Evolutionary conservation across 1,140 invertebrate genomes (phyloP).

Genomic region (Conopomorpha cramerella): DNA sequence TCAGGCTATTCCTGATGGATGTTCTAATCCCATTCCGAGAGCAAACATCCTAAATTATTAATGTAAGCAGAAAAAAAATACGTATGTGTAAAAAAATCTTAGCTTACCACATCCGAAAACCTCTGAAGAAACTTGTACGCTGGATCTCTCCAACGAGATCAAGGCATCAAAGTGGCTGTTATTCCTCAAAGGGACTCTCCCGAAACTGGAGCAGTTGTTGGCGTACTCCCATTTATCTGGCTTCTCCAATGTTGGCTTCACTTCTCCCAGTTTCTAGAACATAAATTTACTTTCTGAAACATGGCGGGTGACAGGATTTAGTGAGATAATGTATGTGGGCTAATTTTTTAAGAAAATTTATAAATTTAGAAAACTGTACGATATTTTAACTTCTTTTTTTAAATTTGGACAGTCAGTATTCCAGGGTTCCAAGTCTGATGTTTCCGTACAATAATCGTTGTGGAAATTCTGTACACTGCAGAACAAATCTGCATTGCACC

Average conservation of each 20-base stretch:
- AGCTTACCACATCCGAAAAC: slow-evolving; percentile 42
- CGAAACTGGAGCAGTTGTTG: slow-evolving; percentile 21
- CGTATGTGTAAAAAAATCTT: slow-evolving; percentile 4
- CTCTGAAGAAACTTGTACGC: slow-evolving; percentile 32
- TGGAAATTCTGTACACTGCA: no score
- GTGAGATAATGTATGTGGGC: background rate
- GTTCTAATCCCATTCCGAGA: no score
- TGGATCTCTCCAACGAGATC: slow-evolving; percentile 26
- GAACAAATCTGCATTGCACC: no score
- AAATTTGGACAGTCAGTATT: background rate
- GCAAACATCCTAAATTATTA: no score
- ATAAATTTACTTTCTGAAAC: slow-evolving; percentile 1
- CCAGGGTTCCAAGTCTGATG: no score
- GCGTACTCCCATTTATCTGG: slow-evolving; percentile 14
- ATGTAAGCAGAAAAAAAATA: slow-evolving; percentile 9
- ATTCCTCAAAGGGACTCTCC: slow-evolving; percentile 19
- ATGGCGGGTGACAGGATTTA: background rate
- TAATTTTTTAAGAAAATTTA: background rate
- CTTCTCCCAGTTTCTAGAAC: slow-evolving; percentile 25
- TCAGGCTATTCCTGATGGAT: no score
- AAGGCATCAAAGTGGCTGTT: slow-evolving; percentile 31
- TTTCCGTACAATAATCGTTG: no score
- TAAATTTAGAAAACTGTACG: no score
- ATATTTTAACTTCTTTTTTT: no score
- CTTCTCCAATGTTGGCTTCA: slow-evolving; percentile 12